phyloP scores from a whole-genome alignment of 2,888 invertebrate genomes.

The Erebia palarica region DNA sequence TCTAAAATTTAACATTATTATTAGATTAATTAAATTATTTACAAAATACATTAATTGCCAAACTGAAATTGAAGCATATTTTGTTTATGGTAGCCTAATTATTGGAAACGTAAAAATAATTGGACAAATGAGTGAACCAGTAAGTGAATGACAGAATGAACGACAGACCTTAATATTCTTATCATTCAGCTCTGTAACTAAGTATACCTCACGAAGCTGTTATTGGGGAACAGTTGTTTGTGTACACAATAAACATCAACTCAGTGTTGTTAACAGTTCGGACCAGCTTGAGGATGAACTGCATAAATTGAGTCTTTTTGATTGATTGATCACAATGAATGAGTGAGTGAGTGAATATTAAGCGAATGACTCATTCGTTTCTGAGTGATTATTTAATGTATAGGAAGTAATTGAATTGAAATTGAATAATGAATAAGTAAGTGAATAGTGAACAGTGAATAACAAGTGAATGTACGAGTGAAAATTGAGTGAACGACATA shows the following conservation, averaged over 20 bases:
- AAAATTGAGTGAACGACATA: constrained; percentile 35
- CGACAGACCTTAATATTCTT: constrained; percentile 61
- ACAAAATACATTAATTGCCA: no score
- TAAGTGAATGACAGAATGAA: constrained; percentile 34
- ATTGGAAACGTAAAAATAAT: no score
- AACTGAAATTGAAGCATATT: background rate
- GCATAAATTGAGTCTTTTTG: no score
- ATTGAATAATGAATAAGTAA: background rate
- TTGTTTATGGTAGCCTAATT: background rate
- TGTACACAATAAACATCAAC: constrained; percentile 66
- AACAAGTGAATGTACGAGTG: background rate
- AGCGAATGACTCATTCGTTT: no score
- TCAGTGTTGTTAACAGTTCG: constrained; percentile 51
- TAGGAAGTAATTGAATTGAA: background rate
- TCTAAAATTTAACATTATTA: no score
- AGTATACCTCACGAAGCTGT: constrained; percentile 68
- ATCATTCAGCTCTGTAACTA: constrained; percentile 68
- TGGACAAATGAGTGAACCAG: background rate
- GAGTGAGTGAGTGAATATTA: no score
- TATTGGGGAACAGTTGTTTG: constrained; percentile 61
- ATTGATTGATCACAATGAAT: background rate
- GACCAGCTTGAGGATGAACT: constrained; percentile 64
- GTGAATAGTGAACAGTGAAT: background rate
- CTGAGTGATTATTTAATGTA: background rate
- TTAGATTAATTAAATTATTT: no score